These are phyloP conservation scores for Acrocera orbiculus DNA, from an alignment of 2,888 invertebrate genomes.

Conservation along the genomic window DNA sequence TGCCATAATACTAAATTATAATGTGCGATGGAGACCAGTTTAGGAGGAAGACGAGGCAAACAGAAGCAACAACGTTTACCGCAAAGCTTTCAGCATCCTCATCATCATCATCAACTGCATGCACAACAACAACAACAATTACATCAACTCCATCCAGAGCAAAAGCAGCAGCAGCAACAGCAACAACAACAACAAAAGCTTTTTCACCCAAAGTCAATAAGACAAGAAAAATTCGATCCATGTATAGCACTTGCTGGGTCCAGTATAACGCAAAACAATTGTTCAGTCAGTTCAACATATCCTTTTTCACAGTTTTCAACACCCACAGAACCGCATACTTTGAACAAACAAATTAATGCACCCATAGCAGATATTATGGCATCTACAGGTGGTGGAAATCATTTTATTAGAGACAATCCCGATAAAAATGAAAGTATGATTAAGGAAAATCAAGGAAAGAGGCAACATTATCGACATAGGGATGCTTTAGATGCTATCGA, in stretches of 20 bases:
- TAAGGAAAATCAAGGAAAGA: no score
- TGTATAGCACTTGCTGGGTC: not conserved
- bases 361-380: not conserved
- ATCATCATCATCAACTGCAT: conserved; percentile 15
- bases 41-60: conserved; percentile 28
- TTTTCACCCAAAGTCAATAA: conserved; percentile 1
- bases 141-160: conserved; percentile 8
- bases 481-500: conserved; percentile 29
- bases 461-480: conserved; percentile 21
- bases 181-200: conserved; percentile 8
- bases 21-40: conserved; percentile 31
- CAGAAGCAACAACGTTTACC: conserved; percentile 16
- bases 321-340: conserved; percentile 10
- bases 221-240: conserved; percentile 6
- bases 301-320: conserved; percentile 43
- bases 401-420: conserved; percentile 5
- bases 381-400: conserved; percentile 5
- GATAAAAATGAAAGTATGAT: no score
- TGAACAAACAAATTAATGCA: conserved; percentile 4
- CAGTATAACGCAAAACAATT: conserved; percentile 5
- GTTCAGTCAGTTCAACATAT: conserved; percentile 19
- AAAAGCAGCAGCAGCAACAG: conserved; percentile 11
- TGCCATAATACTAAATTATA: conserved; percentile 17
- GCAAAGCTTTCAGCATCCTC: conserved; percentile 14
- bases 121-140: conserved; percentile 15